Conservation (phyloP, 1,140 invertebrate species). For the Drosophila kanapiae region DNA sequence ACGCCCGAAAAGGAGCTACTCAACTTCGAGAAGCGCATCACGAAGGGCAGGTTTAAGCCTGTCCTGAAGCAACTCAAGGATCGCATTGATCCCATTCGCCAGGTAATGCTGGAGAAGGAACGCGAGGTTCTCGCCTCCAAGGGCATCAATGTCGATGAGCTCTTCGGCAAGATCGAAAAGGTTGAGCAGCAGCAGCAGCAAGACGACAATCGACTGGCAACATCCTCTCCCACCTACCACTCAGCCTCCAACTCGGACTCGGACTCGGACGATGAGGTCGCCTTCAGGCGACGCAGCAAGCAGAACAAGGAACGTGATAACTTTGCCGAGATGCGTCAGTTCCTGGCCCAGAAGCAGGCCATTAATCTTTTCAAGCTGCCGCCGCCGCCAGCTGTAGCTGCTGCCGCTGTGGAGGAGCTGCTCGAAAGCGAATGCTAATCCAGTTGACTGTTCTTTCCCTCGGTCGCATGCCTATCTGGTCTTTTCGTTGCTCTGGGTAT, state of each 20-base stretch:
- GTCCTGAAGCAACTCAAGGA: conserved; percentile 79
- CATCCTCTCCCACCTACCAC: conserved; percentile 8
- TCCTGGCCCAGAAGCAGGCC: conserved; percentile 77
- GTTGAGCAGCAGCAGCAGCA: conserved; percentile 32
- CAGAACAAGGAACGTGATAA: conserved; percentile 80
- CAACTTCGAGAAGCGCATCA: conserved; percentile 81
- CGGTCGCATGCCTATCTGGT: conserved; percentile 17
- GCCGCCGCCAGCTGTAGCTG: conserved; percentile 17
- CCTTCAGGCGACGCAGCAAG: conserved; percentile 59
- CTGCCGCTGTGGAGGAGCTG: conserved; percentile 64
- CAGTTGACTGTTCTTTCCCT: not conserved
- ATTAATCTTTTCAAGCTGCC: conserved; percentile 72
- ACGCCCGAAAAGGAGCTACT: conserved; percentile 75
- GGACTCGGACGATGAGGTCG: conserved; percentile 66
- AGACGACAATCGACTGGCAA: conserved; percentile 57
- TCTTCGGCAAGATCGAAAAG: conserved; percentile 62
- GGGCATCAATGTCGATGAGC: conserved; percentile 80
- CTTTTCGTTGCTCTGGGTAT: conserved; percentile 21
- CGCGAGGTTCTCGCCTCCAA: conserved; percentile 76
- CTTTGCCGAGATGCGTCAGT: conserved; percentile 83
- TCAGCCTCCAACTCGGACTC: conserved; percentile 50
- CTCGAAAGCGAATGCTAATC: conserved; percentile 80
- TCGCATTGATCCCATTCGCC: conserved; percentile 82
- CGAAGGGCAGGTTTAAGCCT: conserved; percentile 77
- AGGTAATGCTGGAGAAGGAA: conserved; percentile 83